Base-by-base conservation (phyloP, 2,797 vertebrate species). In the Orestias chungarensis region DNA sequence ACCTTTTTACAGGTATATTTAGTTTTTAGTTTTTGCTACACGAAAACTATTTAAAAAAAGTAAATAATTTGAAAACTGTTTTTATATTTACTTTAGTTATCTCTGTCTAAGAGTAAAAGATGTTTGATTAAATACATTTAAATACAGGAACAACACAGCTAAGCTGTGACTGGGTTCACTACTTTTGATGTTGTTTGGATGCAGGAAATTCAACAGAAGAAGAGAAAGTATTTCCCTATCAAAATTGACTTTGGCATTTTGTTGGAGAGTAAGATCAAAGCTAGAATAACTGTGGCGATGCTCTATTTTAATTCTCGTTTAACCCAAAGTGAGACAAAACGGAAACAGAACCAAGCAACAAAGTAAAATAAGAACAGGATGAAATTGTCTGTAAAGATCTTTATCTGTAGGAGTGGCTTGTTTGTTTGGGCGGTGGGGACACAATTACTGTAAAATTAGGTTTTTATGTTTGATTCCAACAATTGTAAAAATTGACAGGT, bases 361-460 rank as follows among this genome's bases (percentile, higher is more conserved):
- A 10, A 71, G 17, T 20, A 17, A 69, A 82, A 78, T 50, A 71
- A 6, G 43, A 69, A 61, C 54, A 66, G 70, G 42, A 77, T 79
- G 75, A 82, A 79, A 79, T 71, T 70, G 75, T 75, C 71, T 64
- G 59, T 85, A 35, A 71, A 74, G 90, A 92, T 92, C 44, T 76
- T 73, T 86, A 92, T 91, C 90, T 82, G 49, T 73, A 78, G 74
- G 80, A 86, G 80, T 68, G 76, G 72, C 77, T 71, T 68, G 55
- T 52, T 75, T 79, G 80, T 64, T 64, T 74, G 88, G 88, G 82
- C 3, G 64, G 69, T 64, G 73, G 57, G 75, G 73, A 71, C 44
- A 46, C 4, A 14, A 79, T 87, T 84, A 85, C 65, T 35, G 50
- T 76, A 71, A 87, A 86, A 91, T 91, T 82, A 90, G 83, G 68